phyloP scores from a whole-genome alignment of 1,140 invertebrate species.

The Heterodera schachtii region DNA sequence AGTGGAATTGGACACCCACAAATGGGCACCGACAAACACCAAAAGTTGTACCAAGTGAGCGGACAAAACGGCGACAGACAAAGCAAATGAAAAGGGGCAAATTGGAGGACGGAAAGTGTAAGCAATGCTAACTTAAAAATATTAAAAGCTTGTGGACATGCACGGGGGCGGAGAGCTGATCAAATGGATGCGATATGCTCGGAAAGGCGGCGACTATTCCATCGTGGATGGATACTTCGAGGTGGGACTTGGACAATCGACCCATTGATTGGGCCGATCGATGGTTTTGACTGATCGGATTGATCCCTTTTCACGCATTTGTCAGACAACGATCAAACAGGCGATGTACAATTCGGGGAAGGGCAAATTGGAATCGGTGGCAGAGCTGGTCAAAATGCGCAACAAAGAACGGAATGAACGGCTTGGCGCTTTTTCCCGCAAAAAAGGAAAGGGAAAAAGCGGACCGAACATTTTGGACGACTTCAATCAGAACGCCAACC shows the following conservation, averaged over 20 bases:
- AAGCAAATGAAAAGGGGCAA: too few species aligned
- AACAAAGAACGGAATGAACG: conserved; percentile 64
- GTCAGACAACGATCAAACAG: conserved; percentile 46
- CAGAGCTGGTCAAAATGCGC: conserved; percentile 60
- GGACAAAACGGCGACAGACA: too few species aligned
- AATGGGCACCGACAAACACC: not conserved
- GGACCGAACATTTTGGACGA: conserved; percentile 65
- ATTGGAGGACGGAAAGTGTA: too few species aligned
- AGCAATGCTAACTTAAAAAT: not conserved
- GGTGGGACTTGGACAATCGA: conserved; percentile 4
- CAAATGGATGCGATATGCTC: conserved; percentile 63
- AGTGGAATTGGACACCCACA: not conserved
- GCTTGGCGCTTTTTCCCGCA: conserved; percentile 58
- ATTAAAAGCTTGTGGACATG: conserved; percentile 46
- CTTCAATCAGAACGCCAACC: conserved; percentile 62
- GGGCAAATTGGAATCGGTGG: conserved; percentile 62
- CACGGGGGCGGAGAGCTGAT: conserved; percentile 59
- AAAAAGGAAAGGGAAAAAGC: conserved; percentile 65
- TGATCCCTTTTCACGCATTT: not conserved
- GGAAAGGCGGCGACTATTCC: conserved; percentile 59
- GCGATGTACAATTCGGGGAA: conserved; percentile 62
- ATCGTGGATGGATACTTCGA: conserved; percentile 57
- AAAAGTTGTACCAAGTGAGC: not conserved
- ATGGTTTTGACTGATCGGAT: conserved; percentile 30
- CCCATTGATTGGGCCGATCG: not conserved